Base-by-base conservation (phyloP, 2,113 vertebrate genomes). In the Hoplias malabaricus region DNA sequence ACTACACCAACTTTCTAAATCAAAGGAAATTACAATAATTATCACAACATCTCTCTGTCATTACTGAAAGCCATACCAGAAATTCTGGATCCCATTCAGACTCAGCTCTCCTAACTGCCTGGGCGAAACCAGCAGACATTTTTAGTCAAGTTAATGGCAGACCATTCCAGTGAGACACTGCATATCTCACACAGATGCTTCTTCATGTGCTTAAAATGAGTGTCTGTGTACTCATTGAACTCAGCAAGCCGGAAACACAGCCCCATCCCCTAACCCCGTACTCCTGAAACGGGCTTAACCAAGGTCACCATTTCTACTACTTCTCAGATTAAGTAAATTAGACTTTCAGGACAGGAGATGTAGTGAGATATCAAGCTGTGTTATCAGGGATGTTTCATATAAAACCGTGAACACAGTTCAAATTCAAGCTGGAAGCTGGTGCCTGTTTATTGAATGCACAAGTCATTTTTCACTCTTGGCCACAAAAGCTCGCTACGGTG, bases 401-500 rank as follows among this genome's bases (percentile, higher is more conserved):
- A 57, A 29, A 12, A 61, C 10, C 59, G 25, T 57, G 25, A 8
- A 38, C n/a, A 59, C 5, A 19, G 74, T 68, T 2, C 33, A 73
- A 43, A 13, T 19, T 62, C 19, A 43, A 42, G n/a, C 48, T 65
- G 21, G 43, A 38, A 90, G 92, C 90, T 92, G 91, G 92, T 57
- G 7, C 19, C 25, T 65, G 50, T 42, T 46, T 50, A 48, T n/a
- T 36, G 29, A 59, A 48, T 25, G 10, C 16, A 63, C 21, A 7
- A 6, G 34, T 70, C 53, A 54, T 75, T 10, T 73, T 29, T 61
- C 36, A 29, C 68, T 48, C 16, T n/a, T 25, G n/a, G 33, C 43
- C 42, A 68, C 50, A 33, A 23, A 27, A 29, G 19, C 21, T 40
- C 89, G 91, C 93, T 61, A 92, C 93, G 92, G 93, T 90, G 93